Conservation (phyloP, 1,140 invertebrate species). For the Rhagoletis zephyria region DNA sequence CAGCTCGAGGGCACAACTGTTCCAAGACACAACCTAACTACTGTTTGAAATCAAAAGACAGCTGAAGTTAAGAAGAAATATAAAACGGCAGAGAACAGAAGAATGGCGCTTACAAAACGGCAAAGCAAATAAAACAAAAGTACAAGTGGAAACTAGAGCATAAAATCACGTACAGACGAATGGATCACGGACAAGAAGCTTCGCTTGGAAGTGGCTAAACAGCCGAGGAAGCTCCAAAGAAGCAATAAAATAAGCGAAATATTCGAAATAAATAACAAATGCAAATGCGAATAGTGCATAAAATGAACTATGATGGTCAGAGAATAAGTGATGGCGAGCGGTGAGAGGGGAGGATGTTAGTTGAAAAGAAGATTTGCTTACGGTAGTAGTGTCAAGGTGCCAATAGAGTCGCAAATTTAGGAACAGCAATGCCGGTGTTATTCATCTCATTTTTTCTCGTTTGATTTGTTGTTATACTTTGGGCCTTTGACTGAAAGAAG, state of each 20-base stretch:
- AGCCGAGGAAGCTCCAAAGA: neutral
- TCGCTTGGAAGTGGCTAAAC: neutral
- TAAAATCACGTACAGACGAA: neutral
- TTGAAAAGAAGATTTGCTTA: neutral
- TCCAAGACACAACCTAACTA: neutral
- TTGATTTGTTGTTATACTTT: neutral
- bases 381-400: conserved; percentile 23
- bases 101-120: conserved; percentile 1
- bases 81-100: no score
- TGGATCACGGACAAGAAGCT: neutral
- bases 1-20: no score
- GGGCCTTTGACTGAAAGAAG: no score
- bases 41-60: neutral
- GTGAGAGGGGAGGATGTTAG: no score
- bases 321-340: no score
- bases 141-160: conserved; percentile 39
- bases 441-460: neutral
- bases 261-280: neutral
- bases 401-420: conserved; percentile 10
- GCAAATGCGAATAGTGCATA: neutral
- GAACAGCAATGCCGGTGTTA: neutral
- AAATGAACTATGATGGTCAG: no score
- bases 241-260: neutral
- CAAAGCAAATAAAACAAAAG: neutral
- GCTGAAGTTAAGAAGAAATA: neutral